Percentiles rank a stretch among this genome's conserved stretches.
Evolutionary conservation across 2,888 invertebrate genomes (phyloP).

Genomic region (Seira ritae): DNA sequence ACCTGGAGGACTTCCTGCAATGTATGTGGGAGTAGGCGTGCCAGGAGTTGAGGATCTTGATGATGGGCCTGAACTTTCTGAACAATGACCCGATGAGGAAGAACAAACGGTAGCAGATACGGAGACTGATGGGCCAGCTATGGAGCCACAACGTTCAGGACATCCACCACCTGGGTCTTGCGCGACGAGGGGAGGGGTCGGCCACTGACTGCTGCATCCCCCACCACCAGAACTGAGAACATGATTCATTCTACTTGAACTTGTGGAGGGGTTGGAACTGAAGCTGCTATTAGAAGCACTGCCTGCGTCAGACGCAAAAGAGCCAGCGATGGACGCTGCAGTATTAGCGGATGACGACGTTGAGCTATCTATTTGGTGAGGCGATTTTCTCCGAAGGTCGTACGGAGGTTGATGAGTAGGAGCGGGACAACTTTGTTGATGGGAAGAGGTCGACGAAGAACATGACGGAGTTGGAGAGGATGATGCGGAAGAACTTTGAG

Average conservation of each 20-base stretch:
- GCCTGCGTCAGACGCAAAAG: conserved; percentile 11
- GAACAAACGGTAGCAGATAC: conserved; percentile 38
- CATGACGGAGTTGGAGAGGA: conserved; percentile 68
- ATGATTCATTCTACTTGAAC: conserved; percentile 41
- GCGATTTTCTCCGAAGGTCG: conserved; percentile 91
- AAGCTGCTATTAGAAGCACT: conserved; percentile 12
- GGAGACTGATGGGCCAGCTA: conserved; percentile 44
- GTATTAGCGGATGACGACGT: conserved; percentile 32
- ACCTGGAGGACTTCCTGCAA: conserved; percentile 54
- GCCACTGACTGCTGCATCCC: conserved; percentile 50
- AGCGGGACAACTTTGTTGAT: conserved; percentile 75
- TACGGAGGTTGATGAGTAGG: conserved; percentile 90
- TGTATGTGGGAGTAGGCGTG: conserved; percentile 45
- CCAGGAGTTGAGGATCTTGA: conserved; percentile 49
- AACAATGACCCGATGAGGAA: conserved; percentile 43
- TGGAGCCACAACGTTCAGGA: conserved; percentile 31
- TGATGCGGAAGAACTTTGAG: conserved; percentile 64
- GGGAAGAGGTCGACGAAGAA: conserved; percentile 75
- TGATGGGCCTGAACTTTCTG: conserved; percentile 43
- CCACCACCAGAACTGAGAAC: conserved; percentile 48
- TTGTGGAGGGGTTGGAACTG: background rate
- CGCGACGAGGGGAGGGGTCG: conserved; percentile 47
- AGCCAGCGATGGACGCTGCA: conserved; percentile 26
- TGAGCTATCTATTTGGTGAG: conserved; percentile 74
- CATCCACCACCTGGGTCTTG: conserved; percentile 53